These are phyloP conservation scores for Heliocidaris tuberculata DNA, from an alignment of 35 echinoderm and acorn worm species.

Conservation along the genomic window DNA sequence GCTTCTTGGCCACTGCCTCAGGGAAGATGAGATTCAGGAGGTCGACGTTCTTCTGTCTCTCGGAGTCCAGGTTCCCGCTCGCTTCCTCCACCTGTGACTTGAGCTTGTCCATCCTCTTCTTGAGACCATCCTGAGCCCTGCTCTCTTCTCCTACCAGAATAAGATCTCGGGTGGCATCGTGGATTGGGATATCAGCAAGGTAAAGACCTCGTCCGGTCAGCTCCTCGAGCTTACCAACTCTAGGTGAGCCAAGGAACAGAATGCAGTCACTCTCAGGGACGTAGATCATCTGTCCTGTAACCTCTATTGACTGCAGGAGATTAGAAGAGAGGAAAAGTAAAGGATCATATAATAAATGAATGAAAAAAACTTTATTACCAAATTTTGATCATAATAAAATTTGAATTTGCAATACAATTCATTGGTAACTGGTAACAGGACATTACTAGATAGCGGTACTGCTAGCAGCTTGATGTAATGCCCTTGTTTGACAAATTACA, in stretches of 20 bases:
- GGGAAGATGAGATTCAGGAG: constrained; percentile 91
- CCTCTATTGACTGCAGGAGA: constrained; percentile 74
- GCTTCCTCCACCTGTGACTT: constrained; percentile 87
- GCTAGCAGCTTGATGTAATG: no score
- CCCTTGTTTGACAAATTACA: no score
- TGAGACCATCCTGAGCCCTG: constrained; percentile 92
- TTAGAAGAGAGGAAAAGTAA: neutral
- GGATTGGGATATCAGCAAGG: constrained; percentile 93
- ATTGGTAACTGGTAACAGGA: no score
- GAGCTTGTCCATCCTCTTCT: constrained; percentile 94
- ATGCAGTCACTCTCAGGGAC: constrained; percentile 82
- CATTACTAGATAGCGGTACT: no score
- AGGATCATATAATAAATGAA: neutral
- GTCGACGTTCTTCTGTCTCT: constrained; percentile 92
- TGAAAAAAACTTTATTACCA: neutral
- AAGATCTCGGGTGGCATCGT: constrained; percentile 91
- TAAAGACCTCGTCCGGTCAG: constrained; percentile 87
- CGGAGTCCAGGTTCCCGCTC: constrained; percentile 62
- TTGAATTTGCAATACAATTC: no score
- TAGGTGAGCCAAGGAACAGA: constrained; percentile 88
- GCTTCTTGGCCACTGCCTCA: constrained; percentile 81
- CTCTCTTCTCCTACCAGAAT: constrained; percentile 92
- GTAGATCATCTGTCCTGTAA: constrained; percentile 92
- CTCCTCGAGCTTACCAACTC: constrained; percentile 88
- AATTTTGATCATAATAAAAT: no score